Evolutionary conservation across 2,797 vertebrate genomes (phyloP), one percentile per base, ranked within the genome.

Genomic region (Sebastiscus albofasciatus): DNA sequence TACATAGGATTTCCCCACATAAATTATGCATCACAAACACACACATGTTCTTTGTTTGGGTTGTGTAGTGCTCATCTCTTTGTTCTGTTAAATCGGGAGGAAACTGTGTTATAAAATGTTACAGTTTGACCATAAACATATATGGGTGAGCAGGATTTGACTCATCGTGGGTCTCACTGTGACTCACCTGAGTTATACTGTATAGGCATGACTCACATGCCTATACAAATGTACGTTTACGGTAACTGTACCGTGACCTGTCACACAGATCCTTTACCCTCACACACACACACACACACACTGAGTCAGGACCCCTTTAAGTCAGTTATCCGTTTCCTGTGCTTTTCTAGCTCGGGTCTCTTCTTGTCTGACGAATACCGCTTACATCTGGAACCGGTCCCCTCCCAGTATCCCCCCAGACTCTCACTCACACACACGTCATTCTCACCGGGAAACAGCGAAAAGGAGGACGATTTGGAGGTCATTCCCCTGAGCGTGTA

Each of bases 311-410:
- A 82, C 71, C 67, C 46, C 67, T 52, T 22, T 61, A 36, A 81
- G 70, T 87, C 80, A 80, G 84, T 80, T 84, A 75, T 88, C 80
- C 24, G 4, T 67, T 92, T 93, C 89, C 90, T 84, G 81, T 81
- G 66, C 86, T 83, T 83, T 83, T 80, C 65, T 66, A 58, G 36
- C 67, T 2, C 1, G 79, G 87, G 82, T 79, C 86, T 85, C 81
- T 68, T 69, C 66, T 71, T 52, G 62, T 87, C 80, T 87, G 84
- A 81, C 72, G 82, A 85, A 79, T 84, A 71, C 58, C 59, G 26
- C 72, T 75, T 77, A 77, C 87, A 93, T 92, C 88, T 93, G 89
- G 86, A 87, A 67, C 60, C 67, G 72, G 77, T 75, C 75, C 65
- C 36, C 71, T 75, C 71, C 70, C 59, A 20, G 24, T 46, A 4